phyloP scores from a whole-genome alignment of 2,888 invertebrate genomes.

The Lymantria dispar region DNA sequence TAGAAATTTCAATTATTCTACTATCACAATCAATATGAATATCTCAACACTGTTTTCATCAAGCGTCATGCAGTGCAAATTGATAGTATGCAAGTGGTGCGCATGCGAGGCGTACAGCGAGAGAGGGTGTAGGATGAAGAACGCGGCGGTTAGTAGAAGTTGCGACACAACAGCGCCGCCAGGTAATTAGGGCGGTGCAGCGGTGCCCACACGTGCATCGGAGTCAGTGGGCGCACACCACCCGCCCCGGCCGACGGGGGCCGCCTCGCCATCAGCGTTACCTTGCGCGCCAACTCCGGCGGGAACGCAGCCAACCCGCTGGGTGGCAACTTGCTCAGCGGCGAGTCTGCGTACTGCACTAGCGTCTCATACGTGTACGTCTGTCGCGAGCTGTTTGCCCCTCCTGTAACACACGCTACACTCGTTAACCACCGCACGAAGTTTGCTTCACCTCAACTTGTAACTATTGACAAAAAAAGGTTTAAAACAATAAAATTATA shows the following conservation, averaged over 20 bases:
- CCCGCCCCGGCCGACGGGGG: conserved; percentile 25
- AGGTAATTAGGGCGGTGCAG: conserved; percentile 73
- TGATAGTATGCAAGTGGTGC: not conserved
- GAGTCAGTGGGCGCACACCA: conserved; percentile 33
- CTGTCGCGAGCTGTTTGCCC: conserved; percentile 62
- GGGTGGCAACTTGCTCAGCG: conserved; percentile 80
- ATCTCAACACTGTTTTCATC: not conserved
- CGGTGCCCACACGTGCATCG: conserved; percentile 46
- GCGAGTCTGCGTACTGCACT: conserved; percentile 80
- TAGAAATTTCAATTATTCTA: conserved; percentile 20
- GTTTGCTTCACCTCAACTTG: too few relatives aligned
- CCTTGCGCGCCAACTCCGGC: conserved; percentile 79
- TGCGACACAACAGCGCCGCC: conserved; percentile 73
- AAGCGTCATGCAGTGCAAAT: conserved; percentile 11
- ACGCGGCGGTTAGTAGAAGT: conserved; percentile 59
- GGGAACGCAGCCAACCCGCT: conserved; percentile 73
- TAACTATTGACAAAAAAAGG: too few relatives aligned
- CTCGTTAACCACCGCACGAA: not conserved
- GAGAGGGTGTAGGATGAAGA: conserved; percentile 22
- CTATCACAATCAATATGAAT: conserved; percentile 1
- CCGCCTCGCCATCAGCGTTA: conserved; percentile 53
- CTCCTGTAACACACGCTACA: conserved; percentile 27
- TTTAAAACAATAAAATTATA: too few relatives aligned
- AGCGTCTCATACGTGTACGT: conserved; percentile 79
- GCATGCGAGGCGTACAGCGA: conserved; percentile 4